phyloP scores from a whole-genome alignment of 2,888 invertebrate genomes.

The Elysia crispata region DNA sequence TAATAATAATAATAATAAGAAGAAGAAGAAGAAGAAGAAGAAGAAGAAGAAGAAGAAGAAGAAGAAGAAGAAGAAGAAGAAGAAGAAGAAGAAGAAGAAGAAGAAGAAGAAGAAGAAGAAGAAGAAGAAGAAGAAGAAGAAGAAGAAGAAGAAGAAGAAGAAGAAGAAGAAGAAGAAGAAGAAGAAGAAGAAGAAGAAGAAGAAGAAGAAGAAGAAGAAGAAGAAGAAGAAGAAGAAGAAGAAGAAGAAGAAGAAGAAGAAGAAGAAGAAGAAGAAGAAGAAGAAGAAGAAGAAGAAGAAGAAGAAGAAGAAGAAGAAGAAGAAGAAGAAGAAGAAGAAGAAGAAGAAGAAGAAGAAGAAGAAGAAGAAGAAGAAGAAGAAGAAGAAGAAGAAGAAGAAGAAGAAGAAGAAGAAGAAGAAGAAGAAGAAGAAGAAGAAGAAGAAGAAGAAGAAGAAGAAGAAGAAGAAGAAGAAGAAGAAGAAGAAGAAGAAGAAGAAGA shows the following conservation, averaged over 20 bases:
- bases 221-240: constrained; percentile 20
- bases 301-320: background rate
- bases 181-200: background rate
- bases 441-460: background rate
- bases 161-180: background rate
- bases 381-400: background rate
- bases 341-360: background rate
- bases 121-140: too few species aligned
- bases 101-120: too few species aligned
- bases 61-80: too few species aligned
- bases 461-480: background rate
- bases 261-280: background rate
- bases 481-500: too few species aligned
- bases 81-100: too few species aligned
- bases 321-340: background rate
- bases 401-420: background rate
- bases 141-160: too few species aligned
- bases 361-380: background rate
- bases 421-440: background rate
- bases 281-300: background rate
- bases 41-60: background rate
- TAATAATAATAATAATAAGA: too few species aligned
- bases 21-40: constrained; percentile 10
- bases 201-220: background rate
- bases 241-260: background rate